Conservation (phyloP, 2,797 vertebrate species). For the Gila robusta region DNA sequence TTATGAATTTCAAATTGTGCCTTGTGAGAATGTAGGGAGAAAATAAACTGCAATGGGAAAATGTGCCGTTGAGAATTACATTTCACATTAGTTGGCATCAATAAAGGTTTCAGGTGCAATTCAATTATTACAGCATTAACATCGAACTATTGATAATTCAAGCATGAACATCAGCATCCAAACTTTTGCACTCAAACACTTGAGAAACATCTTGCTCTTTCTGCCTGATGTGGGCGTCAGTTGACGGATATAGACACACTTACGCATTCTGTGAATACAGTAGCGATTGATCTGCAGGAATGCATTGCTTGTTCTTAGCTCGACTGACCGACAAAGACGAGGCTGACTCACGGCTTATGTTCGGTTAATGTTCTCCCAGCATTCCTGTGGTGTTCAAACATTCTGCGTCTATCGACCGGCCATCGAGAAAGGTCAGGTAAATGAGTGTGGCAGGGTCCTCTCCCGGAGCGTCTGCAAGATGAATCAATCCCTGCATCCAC, state of each 20-base stretch:
- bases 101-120: conserved; percentile 17
- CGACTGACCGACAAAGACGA: not conserved
- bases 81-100: conserved; percentile 2
- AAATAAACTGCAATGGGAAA: not conserved
- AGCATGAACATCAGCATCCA: not conserved
- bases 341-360: conserved; percentile 39
- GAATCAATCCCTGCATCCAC: not conserved
- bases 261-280: conserved; percentile 28
- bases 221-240: not conserved
- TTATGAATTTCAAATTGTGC: conserved; percentile 17
- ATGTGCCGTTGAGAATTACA: not conserved
- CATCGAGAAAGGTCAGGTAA: conserved; percentile 17
- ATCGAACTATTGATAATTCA: not conserved
- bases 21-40: not conserved
- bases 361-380: conserved; percentile 20
- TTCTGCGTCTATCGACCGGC: not conserved
- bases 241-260: conserved; percentile 7
- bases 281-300: conserved; percentile 27
- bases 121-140: conserved; percentile 1
- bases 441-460: not conserved
- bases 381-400: conserved; percentile 7
- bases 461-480: not conserved
- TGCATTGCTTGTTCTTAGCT: not conserved
- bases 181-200: not conserved
- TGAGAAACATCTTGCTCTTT: not conserved